A percentile compares a stretch with the other conserved stretches of the same genome.
phyloP scores from a whole-genome alignment of 1,140 invertebrate species.

The Megalonaias nervosa region DNA sequence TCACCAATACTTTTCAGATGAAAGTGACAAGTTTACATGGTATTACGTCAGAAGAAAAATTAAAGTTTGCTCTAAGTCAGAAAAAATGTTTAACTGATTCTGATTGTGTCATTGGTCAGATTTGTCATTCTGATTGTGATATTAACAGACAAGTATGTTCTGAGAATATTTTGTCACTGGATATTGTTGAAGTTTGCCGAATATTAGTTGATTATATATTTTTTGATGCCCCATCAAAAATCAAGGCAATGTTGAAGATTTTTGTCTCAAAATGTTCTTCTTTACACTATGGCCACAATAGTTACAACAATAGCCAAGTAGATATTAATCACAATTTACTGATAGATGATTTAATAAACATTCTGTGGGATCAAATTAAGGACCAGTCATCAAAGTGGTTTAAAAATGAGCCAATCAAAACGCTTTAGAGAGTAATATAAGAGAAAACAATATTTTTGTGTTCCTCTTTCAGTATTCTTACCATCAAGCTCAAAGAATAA shows the following conservation, averaged over 20 bases:
- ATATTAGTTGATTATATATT: conserved; percentile 58
- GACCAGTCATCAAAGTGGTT: conserved; percentile 42
- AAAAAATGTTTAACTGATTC: conserved; percentile 41
- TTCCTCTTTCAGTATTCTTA: no score
- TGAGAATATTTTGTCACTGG: conserved; percentile 35
- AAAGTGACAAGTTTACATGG: conserved; percentile 40
- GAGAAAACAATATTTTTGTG: no score
- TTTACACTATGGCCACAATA: conserved; percentile 10
- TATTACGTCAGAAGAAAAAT: conserved; percentile 40
- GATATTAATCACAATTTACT: conserved; percentile 27
- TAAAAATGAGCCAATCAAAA: not conserved
- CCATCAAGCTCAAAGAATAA: no score
- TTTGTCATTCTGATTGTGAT: conserved; percentile 52
- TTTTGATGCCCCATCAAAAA: conserved; percentile 45
- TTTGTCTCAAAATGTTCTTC: conserved; percentile 37
- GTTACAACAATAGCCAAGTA: not conserved
- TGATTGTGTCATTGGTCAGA: conserved; percentile 47
- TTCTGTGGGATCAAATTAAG: conserved; percentile 47
- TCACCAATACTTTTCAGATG: conserved; percentile 46
- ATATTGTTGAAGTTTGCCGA: conserved; percentile 47
- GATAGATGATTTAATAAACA: conserved; percentile 24
- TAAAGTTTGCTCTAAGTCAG: conserved; percentile 30
- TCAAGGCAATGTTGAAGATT: conserved; percentile 27
- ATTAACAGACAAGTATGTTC: conserved; percentile 37
- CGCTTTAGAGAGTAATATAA: no score